Percentiles rank a stretch among this genome's conserved stretches.
Evolutionary conservation across 2,797 vertebrate genomes (phyloP).

Genomic region (Sebastes melanostomus): DNA sequence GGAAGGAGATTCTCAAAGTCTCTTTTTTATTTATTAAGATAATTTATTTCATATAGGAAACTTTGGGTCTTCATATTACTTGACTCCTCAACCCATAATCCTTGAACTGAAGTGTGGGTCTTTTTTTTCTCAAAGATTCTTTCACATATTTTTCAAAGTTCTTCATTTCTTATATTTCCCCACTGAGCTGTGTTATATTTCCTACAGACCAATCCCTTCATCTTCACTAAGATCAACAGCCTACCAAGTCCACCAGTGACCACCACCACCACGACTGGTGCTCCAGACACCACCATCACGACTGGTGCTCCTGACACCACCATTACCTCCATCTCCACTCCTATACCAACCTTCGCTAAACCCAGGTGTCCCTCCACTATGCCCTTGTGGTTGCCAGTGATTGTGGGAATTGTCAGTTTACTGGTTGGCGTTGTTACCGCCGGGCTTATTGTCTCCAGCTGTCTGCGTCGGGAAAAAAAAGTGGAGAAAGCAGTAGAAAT

Average conservation of each 20-base stretch:
- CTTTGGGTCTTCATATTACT: neutral
- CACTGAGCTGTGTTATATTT: conserved; percentile 2
- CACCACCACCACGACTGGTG: neutral
- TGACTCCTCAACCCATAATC: neutral
- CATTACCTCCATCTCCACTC: neutral
- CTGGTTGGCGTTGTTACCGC: conserved; percentile 68
- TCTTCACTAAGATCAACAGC: conserved; percentile 88
- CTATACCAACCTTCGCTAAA: neutral
- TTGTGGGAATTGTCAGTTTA: conserved; percentile 75
- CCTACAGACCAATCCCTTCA: conserved; percentile 84
- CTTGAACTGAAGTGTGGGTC: neutral
- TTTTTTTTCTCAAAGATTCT: neutral
- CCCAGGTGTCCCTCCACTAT: conserved; percentile 38
- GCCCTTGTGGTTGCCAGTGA: conserved; percentile 83
- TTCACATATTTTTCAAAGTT: neutral
- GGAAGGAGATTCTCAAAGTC: too few relatives aligned
- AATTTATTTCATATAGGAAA: neutral
- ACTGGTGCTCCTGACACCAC: neutral
- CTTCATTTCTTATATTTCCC: neutral
- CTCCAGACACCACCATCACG: neutral
- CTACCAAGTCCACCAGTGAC: conserved; percentile 11
- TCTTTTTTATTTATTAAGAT: neutral
- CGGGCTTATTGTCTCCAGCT: conserved; percentile 53
- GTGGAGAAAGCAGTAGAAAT: neutral
- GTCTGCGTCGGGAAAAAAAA: neutral